Conservation (phyloP, 1,140 invertebrate genomes). For the Bombyx mori region DNA sequence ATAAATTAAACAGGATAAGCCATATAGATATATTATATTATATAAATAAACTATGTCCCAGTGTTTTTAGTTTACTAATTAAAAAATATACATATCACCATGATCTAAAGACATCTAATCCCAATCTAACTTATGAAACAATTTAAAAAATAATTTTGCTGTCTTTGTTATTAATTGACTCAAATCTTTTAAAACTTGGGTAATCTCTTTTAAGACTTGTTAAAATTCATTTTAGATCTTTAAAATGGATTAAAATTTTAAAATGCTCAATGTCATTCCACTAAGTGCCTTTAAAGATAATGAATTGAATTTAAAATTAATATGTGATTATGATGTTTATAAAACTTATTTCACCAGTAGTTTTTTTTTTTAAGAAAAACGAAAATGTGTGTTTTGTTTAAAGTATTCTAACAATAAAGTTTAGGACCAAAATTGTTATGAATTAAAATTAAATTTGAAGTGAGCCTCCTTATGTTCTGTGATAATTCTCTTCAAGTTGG, state of each 20-base stretch:
- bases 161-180: no score
- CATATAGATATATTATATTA: no score
- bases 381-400: slow-evolving; percentile 9
- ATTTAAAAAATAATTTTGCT: no score
- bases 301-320: slow-evolving; percentile 14
- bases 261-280: slow-evolving; percentile 60
- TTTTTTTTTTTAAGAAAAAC: slow-evolving; percentile 25
- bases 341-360: slow-evolving; percentile 13
- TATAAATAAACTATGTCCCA: no score
- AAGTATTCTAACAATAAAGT: slow-evolving; percentile 10
- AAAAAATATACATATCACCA: no score
- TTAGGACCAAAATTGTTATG: slow-evolving; percentile 31
- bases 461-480: slow-evolving; percentile 61
- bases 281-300: slow-evolving; percentile 39
- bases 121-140: no score
- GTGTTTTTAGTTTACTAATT: no score
- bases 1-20: no score
- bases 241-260: slow-evolving; percentile 8
- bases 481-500: slow-evolving; percentile 64
- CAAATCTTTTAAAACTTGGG: no score
- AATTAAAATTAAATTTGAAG: slow-evolving; percentile 39
- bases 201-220: no score
- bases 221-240: no score
- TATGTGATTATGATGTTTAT: slow-evolving; percentile 6
- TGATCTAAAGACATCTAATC: no score